These are phyloP conservation scores for Sebastes oblongus DNA, from an alignment of 2,797 vertebrate genomes.

Conservation along the genomic window DNA sequence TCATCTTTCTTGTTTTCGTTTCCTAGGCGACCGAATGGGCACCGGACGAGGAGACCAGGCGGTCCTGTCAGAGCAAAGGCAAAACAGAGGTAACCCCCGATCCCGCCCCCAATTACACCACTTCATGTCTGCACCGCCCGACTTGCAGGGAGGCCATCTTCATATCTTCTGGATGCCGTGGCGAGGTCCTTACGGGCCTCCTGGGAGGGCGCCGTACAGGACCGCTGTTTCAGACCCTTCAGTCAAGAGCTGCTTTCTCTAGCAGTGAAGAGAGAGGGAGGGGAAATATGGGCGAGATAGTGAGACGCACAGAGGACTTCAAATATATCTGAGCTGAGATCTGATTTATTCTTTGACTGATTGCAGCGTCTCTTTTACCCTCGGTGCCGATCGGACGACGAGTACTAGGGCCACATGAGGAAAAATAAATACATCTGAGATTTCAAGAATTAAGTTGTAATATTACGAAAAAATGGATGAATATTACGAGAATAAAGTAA, in stretches of 20 bases:
- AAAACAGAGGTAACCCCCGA: constrained; percentile 91
- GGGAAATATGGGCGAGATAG: constrained; percentile 11
- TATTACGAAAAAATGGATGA: too few species aligned
- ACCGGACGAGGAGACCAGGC: constrained; percentile 94
- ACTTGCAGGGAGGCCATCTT: constrained; percentile 41
- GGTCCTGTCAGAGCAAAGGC: constrained; percentile 99
- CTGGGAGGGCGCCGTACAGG: constrained; percentile 25
- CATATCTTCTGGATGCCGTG: constrained; percentile 48
- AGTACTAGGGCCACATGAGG: too few species aligned
- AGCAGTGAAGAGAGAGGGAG: not conserved
- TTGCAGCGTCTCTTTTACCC: constrained; percentile 32
- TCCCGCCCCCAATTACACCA: constrained; percentile 60
- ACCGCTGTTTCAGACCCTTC: constrained; percentile 53
- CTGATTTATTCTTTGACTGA: constrained; percentile 37
- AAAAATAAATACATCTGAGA: too few species aligned
- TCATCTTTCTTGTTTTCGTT: constrained; percentile 76
- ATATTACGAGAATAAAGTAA: too few species aligned
- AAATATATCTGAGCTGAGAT: constrained; percentile 17
- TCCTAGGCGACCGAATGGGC: constrained; percentile 95
- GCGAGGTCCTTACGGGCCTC: constrained; percentile 40
- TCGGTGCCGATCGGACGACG: too few species aligned
- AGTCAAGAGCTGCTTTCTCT: constrained; percentile 55
- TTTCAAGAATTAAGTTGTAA: too few species aligned
- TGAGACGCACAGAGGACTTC: constrained; percentile 19
- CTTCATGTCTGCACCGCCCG: constrained; percentile 50